Conservation (phyloP, 2,888 invertebrate species). For the Osmoderma eremita region DNA sequence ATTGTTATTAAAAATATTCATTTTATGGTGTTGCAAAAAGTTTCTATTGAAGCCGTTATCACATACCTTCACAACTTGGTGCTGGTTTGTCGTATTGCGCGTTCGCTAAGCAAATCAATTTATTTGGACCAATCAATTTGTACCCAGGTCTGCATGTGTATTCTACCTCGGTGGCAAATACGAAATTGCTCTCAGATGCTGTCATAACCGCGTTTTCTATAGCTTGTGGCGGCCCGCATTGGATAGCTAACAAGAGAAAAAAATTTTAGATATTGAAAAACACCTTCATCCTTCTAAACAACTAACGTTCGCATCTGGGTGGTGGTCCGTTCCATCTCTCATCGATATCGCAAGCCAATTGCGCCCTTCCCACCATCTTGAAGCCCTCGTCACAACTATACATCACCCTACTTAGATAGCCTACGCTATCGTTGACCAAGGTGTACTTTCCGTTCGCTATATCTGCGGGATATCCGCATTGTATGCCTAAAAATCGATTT, state of each 20-base stretch:
- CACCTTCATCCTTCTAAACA: neutral
- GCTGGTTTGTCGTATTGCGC: slow-evolving; percentile 83
- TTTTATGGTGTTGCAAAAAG: too few species aligned
- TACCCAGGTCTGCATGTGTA: slow-evolving; percentile 79
- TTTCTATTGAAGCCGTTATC: too few species aligned
- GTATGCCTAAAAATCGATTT: slow-evolving; percentile 72
- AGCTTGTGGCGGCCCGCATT: slow-evolving; percentile 75
- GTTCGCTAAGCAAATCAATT: slow-evolving; percentile 76
- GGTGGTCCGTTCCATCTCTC: slow-evolving; percentile 95
- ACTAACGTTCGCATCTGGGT: slow-evolving; percentile 83
- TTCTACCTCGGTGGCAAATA: slow-evolving; percentile 78
- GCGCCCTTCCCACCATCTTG: slow-evolving; percentile 85
- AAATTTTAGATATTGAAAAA: neutral
- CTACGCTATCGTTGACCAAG: slow-evolving; percentile 84
- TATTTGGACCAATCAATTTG: slow-evolving; percentile 73
- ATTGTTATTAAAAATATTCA: too few species aligned
- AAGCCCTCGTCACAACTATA: slow-evolving; percentile 86
- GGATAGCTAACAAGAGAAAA: slow-evolving; percentile 68
- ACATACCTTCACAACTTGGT: slow-evolving; percentile 71
- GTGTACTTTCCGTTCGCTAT: slow-evolving; percentile 84
- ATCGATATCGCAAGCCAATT: slow-evolving; percentile 89
- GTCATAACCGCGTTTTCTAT: slow-evolving; percentile 72
- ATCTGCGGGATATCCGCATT: slow-evolving; percentile 89
- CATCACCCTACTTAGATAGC: slow-evolving; percentile 87
- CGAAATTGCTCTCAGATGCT: slow-evolving; percentile 63